Percentiles rank a stretch among this genome's conserved stretches.
Conservation (phyloP, 2,113 vertebrate species). For the Elanus axillaris region DNA sequence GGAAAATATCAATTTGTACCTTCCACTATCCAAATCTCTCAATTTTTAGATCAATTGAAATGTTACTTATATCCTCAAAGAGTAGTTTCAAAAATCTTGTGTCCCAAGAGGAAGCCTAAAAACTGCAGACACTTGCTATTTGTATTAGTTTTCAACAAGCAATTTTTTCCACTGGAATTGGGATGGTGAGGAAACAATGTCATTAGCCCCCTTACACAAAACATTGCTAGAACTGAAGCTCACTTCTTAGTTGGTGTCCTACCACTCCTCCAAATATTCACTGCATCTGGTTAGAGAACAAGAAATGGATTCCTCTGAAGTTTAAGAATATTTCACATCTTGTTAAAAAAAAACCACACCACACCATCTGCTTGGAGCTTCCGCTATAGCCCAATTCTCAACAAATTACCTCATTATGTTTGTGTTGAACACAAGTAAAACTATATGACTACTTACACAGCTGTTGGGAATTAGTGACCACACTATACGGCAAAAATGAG, state of each 20-base stretch:
- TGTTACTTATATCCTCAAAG: neutral
- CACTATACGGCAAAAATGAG: fast-evolving
- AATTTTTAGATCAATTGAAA: neutral
- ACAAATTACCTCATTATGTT: neutral
- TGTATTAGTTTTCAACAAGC: neutral
- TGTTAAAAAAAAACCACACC: neutral
- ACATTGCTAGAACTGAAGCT: neutral
- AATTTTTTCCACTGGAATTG: neutral
- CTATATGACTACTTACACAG: neutral
- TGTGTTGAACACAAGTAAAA: neutral
- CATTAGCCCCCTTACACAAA: neutral
- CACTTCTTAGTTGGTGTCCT: neutral
- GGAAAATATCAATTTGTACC: neutral
- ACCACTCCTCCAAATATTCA: neutral
- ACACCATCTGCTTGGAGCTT: neutral
- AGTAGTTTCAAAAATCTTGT: neutral
- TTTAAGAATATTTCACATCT: neutral
- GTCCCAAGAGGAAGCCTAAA: neutral
- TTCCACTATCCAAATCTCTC: neutral
- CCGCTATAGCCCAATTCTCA: fast-evolving
- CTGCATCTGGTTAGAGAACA: neutral
- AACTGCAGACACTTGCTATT: neutral
- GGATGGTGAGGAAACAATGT: neutral
- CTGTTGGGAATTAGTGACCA: neutral
- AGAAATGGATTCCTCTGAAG: neutral